Percentiles rank a stretch among this genome's conserved stretches.
Evolutionary conservation across 1,140 invertebrate species (phyloP).

Genomic region (Neodiprion virginianus): DNA sequence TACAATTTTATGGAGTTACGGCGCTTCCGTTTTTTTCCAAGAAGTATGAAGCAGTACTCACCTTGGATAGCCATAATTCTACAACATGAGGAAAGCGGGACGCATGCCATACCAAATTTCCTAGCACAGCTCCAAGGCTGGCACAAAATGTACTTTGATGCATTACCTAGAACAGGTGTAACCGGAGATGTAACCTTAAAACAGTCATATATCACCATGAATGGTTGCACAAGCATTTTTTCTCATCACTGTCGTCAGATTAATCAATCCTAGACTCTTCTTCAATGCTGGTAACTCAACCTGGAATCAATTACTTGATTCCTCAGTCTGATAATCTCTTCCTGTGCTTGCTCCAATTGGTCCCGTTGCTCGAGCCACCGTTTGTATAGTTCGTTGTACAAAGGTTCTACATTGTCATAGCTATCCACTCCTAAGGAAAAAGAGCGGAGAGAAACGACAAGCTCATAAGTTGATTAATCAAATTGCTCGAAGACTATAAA

Average conservation of each 20-base stretch:
- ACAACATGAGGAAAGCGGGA: conserved; percentile 46
- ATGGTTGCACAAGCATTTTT: neutral
- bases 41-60: conserved; percentile 29
- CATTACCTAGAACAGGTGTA: conserved; percentile 32
- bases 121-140: conserved; percentile 50
- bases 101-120: conserved; percentile 53
- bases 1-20: conserved; percentile 13
- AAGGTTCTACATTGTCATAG: conserved; percentile 28
- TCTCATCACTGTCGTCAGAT: neutral
- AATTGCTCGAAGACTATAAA: neutral
- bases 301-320: conserved; percentile 41
- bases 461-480: neutral
- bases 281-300: neutral
- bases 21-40: neutral
- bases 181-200: neutral
- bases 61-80: conserved; percentile 47
- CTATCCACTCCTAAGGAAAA: conserved; percentile 14
- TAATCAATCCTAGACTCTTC: neutral
- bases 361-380: conserved; percentile 44
- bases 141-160: conserved; percentile 54
- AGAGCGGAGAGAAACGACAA: neutral
- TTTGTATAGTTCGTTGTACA: conserved; percentile 35
- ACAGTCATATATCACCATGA: neutral
- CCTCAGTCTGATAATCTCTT: conserved; percentile 44
- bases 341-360: conserved; percentile 41